Evolutionary conservation across 2,113 vertebrate genomes (phyloP).

Genomic region (Parus major): DNA sequence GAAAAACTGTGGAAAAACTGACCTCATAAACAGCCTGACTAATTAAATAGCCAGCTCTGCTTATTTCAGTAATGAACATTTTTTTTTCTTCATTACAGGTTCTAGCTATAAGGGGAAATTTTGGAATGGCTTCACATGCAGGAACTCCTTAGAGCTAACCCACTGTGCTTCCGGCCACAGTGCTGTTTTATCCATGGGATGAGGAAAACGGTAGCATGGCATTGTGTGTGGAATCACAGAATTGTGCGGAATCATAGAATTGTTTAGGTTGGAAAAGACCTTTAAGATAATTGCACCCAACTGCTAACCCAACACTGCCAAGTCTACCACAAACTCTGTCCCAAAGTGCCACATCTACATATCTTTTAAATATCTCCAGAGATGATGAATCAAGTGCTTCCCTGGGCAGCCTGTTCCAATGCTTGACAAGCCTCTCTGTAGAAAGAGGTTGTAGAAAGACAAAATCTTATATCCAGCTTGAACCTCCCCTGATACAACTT

Average conservation of each 20-base stretch:
- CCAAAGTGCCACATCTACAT: neutral
- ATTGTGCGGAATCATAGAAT: neutral
- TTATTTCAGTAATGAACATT: neutral
- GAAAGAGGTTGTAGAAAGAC: no score
- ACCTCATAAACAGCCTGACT: neutral
- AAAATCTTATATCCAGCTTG: neutral
- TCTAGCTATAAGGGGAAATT: neutral
- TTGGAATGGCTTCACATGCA: neutral
- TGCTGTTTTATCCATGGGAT: neutral
- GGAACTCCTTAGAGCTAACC: neutral
- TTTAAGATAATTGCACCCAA: neutral
- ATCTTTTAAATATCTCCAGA: neutral
- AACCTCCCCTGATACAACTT: neutral
- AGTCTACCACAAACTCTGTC: neutral
- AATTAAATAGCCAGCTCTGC: neutral
- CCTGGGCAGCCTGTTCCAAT: neutral
- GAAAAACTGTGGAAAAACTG: neutral
- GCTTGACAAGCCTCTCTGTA: neutral
- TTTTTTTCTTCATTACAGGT: neutral
- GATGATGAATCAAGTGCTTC: neutral
- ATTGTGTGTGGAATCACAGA: neutral
- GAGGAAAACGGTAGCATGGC: neutral
- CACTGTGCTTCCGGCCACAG: neutral
- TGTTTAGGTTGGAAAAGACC: neutral
- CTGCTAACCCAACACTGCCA: neutral